Conservation (phyloP, 2,888 invertebrate species). For the Drosophila nr. perissopoda region DNA sequence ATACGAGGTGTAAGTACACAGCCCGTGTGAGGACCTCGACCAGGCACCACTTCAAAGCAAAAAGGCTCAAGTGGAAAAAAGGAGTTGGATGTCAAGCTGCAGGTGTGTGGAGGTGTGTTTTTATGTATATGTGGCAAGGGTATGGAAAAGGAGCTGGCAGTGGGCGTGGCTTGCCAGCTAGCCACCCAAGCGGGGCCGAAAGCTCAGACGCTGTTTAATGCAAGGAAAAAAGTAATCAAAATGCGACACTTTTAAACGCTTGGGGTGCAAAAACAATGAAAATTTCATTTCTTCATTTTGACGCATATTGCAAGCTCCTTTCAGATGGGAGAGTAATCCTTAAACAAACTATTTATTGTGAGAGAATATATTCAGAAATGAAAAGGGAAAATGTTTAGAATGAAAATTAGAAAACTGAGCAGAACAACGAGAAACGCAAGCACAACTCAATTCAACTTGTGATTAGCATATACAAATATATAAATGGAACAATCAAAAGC, state of each 20-base stretch:
- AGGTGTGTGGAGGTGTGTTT: not conserved
- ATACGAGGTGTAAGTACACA: constrained; percentile 40
- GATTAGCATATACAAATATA: constrained; percentile 55
- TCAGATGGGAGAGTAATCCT: constrained; percentile 44
- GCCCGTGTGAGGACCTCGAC: constrained; percentile 3
- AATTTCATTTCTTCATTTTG: constrained; percentile 75
- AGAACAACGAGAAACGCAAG: not conserved
- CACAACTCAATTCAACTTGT: constrained; percentile 60
- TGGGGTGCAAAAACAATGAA: constrained; percentile 70
- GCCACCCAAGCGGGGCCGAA: constrained; percentile 48
- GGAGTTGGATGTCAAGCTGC: constrained; percentile 3
- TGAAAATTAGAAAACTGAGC: not conserved
- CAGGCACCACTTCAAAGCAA: constrained; percentile 56
- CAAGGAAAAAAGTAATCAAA: constrained; percentile 74
- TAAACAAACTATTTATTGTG: constrained; percentile 75
- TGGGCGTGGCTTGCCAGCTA: constrained; percentile 20
- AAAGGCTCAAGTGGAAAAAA: constrained; percentile 40
- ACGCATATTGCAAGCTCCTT: constrained; percentile 42
- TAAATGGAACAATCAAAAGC: constrained; percentile 26
- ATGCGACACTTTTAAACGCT: constrained; percentile 78
- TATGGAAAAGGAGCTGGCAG: not conserved
- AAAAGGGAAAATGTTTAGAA: not conserved
- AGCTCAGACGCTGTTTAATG: constrained; percentile 63
- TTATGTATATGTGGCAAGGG: not conserved
- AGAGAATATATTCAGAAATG: not conserved